Conservation (phyloP, 2,113 vertebrate species). For the Cryptotis parvus region DNA sequence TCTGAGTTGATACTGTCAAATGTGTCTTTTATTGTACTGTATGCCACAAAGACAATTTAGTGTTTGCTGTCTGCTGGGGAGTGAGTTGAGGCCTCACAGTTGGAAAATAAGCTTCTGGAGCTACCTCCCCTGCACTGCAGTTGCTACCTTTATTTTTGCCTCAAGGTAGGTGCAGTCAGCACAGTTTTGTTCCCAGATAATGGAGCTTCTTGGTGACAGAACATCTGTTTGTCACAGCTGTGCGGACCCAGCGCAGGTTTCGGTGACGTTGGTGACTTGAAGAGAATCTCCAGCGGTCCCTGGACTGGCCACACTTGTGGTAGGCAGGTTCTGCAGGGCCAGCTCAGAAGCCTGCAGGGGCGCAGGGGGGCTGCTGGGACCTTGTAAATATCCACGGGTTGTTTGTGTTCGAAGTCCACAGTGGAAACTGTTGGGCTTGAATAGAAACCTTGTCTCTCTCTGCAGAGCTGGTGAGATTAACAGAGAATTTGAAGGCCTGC, state of each 20-base stretch:
- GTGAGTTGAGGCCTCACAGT: no score
- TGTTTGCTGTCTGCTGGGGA: no score
- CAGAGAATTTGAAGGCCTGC: slow-evolving; percentile 48
- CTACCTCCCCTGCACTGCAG: no score
- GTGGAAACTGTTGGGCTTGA: neutral
- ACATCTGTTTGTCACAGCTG: slow-evolving; percentile 28
- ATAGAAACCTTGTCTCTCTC: neutral
- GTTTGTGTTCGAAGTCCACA: slow-evolving; percentile 41
- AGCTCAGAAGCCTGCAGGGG: neutral
- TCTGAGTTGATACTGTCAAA: slow-evolving; percentile 21
- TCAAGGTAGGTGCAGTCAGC: neutral
- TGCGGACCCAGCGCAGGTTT: neutral
- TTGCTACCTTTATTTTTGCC: neutral
- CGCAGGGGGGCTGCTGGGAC: neutral
- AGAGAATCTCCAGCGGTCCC: no score
- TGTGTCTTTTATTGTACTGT: slow-evolving; percentile 18
- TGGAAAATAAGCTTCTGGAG: no score
- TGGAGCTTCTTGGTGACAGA: slow-evolving; percentile 1
- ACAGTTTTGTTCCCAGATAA: neutral
- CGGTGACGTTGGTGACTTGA: neutral
- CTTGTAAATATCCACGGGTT: slow-evolving; percentile 7
- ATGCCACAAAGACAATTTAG: neutral
- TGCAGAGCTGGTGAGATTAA: slow-evolving; percentile 41
- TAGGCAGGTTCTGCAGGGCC: no score
- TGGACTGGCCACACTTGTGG: no score